These are phyloP conservation scores for Eupristina koningsbergeri DNA, from an alignment of 1,140 invertebrate species.

Conservation along the genomic window DNA sequence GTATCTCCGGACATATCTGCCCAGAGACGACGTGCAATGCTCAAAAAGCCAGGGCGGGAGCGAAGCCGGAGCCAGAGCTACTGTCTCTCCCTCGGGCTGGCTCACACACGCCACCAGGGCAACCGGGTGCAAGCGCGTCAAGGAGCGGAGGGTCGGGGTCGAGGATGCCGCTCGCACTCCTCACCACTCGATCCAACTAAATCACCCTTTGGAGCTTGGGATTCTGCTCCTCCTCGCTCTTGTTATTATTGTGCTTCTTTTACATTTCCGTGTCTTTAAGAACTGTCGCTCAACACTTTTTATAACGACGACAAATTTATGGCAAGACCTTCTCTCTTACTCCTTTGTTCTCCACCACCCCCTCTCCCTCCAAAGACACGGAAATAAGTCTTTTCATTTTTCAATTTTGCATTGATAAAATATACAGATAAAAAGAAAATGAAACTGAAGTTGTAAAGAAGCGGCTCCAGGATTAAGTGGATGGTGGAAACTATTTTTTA, in stretches of 20 bases:
- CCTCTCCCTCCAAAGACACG: background rate
- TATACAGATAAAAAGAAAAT: too few species aligned
- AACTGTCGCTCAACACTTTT: background rate
- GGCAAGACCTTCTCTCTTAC: too few species aligned
- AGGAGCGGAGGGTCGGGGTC: background rate
- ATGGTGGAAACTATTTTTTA: too few species aligned
- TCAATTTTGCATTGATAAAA: background rate
- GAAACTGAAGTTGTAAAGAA: background rate
- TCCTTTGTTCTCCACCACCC: background rate
- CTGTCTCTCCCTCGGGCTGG: background rate
- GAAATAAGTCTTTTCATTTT: background rate
- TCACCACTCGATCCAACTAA: background rate
- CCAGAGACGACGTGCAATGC: conserved; percentile 32
- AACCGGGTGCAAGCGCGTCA: background rate
- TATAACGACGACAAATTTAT: background rate
- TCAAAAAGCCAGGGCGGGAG: conserved; percentile 29
- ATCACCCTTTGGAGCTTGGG: background rate
- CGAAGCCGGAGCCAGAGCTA: conserved; percentile 5
- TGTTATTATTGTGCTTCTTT: conserved; percentile 1
- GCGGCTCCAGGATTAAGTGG: too few species aligned
- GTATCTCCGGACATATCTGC: conserved; percentile 49
- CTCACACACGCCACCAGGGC: background rate
- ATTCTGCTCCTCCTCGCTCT: too few species aligned
- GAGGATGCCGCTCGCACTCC: background rate
- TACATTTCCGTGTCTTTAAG: conserved; percentile 23